Base-by-base conservation (phyloP, 2,888 invertebrate species). In the Cyaniris semiargus region DNA sequence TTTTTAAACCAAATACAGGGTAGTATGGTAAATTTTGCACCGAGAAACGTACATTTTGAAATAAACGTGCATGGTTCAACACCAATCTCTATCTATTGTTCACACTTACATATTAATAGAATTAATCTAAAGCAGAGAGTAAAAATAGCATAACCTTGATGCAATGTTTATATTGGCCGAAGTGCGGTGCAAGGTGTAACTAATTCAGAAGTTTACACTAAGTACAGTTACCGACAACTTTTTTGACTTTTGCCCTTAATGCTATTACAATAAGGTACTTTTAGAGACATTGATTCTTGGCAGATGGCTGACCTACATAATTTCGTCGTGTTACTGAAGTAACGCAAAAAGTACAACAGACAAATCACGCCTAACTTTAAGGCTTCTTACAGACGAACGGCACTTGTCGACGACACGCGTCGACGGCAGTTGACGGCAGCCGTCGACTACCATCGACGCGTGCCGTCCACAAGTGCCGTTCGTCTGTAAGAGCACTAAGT, bases 111-210 rank as follows among this genome's bases (percentile, higher is more conserved):
- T 66, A 66, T 31, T 31, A 18, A 31, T 27, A 66, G 66, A 66
- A 66, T 66, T 66, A 66, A 60, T 60, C 23, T 27, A 27, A 66
- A 31, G 1, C 66, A 27, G 1, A 15, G 7, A n/a, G 74, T 48
- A 21, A 53, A 18, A 53, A 53, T 48, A 48, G 53, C 66, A 53
- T 78, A 80, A 80, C 82, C 81, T 82, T 82, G 81, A 79, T 77
- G 76, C 80, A 78, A 78, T 86, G 83, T 88, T 87, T 86, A 81
- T 84, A 83, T 85, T 86, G 83, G 84, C 83, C 83, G 81, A 81
- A 82, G 77, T 79, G 79, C 77, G 80, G 56, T 76, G 81, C 79
- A 82, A 81, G 80, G 79, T 80, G 80, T 82, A 80, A 80, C 81
- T 80, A 81, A 83, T 83, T 83, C 80, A 81, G 84, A 80, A 79